phyloP scores from a whole-genome alignment of 2,888 invertebrate species.

The Lycophotia porphyrea region DNA sequence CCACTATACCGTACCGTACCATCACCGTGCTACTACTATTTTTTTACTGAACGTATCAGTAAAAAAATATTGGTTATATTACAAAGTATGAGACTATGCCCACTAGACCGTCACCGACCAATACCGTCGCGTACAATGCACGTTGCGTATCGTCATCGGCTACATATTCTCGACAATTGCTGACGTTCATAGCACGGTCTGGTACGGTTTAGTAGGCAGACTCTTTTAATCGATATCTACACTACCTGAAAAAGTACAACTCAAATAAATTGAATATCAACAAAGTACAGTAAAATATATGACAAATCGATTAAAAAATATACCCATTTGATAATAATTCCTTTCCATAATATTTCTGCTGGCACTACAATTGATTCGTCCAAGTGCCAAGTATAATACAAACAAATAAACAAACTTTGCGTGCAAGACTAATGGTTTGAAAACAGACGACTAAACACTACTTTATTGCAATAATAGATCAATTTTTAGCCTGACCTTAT shows the following conservation, averaged over 20 bases:
- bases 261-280: neutral
- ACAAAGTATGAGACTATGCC: too few species aligned
- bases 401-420: conserved; percentile 45
- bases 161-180: too few species aligned
- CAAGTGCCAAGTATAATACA: conserved; percentile 52
- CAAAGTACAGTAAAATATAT: neutral
- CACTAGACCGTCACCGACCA: too few species aligned
- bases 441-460: conserved; percentile 36
- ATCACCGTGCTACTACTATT: neutral
- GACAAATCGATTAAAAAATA: neutral
- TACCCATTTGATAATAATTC: neutral
- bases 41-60: neutral
- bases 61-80: too few species aligned
- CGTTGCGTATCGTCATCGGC: too few species aligned
- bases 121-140: too few species aligned
- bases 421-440: conserved; percentile 28
- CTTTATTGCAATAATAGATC: conserved; percentile 51
- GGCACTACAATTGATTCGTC: conserved; percentile 12
- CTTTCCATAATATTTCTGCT: conserved; percentile 3
- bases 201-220: too few species aligned
- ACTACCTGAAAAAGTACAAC: neutral
- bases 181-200: too few species aligned
- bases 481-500: conserved; percentile 51
- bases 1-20: neutral
- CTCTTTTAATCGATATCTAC: neutral